A percentile compares a stretch with the other conserved stretches of the same genome.
Evolutionary conservation across 2,797 vertebrate genomes (phyloP).

Genomic region (Trachurus trachurus): DNA sequence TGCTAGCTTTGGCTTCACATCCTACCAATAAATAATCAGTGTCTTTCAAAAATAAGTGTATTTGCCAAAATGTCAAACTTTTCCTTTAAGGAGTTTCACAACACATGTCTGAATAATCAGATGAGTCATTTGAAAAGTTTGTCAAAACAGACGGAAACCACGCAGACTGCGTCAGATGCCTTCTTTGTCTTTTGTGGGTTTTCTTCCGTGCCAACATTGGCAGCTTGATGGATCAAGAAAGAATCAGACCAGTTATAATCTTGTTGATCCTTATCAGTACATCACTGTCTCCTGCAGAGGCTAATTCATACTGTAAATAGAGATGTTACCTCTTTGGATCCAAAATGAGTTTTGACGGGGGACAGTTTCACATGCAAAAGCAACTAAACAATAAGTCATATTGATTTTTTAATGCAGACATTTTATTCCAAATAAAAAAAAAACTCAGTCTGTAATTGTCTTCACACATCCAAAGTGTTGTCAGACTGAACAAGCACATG

Average conservation of each 20-base stretch:
- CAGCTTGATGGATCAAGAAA: neutral
- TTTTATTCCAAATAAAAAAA: no score
- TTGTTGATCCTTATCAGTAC: neutral
- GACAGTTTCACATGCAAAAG: neutral
- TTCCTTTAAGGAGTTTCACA: neutral
- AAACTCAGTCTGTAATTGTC: neutral
- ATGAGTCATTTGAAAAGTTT: no score
- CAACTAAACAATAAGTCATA: neutral
- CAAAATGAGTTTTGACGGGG: neutral
- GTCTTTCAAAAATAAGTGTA: no score
- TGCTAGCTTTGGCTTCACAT: neutral
- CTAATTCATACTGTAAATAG: neutral
- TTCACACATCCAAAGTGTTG: neutral
- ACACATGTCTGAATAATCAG: neutral
- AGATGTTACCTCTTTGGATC: neutral
- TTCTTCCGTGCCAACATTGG: neutral
- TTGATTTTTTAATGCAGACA: neutral
- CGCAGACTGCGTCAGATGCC: neutral
- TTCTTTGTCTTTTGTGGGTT: neutral
- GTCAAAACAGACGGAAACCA: no score
- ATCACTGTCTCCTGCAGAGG: neutral
- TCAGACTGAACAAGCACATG: neutral
- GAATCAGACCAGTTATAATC: neutral
- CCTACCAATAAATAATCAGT: neutral
- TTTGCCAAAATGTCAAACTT: no score